Evolutionary conservation across 2,888 invertebrate species (phyloP), one percentile per base, ranked within the genome.

Genomic region (Eristalis tenax): DNA sequence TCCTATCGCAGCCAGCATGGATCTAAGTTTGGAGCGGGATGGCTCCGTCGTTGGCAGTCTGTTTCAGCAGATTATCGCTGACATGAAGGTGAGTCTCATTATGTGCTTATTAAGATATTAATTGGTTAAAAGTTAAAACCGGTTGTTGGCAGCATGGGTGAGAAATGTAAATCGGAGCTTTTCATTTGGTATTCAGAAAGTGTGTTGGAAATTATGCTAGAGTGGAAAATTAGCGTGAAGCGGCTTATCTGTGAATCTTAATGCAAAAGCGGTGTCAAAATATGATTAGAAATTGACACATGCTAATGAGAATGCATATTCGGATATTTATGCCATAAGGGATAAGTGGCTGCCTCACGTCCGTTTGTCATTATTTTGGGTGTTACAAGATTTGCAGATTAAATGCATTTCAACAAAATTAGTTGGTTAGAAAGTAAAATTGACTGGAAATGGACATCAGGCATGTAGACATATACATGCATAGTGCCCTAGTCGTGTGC

Each of bases 21-120:
- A 93, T 92, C 91, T 93, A 88, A 93, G 92, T 89, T 91, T 93
- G 83, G 93, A 93, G 91, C 92, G 97, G 93, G 98, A 98, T 94
- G 97, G 96, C 93, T 97, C 97, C 93, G 97, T 97, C 90, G 94
- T 98, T 91, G 98, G 98, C 93, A 97, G 97, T 92, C 95, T 99
- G 90, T 99, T 99, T 93, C 98, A 98, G 94, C 97, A 98, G 93
- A 98, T 99, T 90, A 96, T 99, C 91, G 96, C 96, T 91, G 99
- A 99, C 93, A 97, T 99, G 97, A 99, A 99, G 97, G 99, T 98
- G 95, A 94, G 95, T 93, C 64, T 75, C 6, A 63, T 18, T 35
- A 35, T 59, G 11, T 64, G 4, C 10, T 35, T 71, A 18, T 70
- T 70, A 13, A 23, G 23, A 61, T 13, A 10, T 43, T 43, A 6